Evolutionary conservation across 2,888 invertebrate species (phyloP).

Genomic region (Ypsolopha scabrella): DNA sequence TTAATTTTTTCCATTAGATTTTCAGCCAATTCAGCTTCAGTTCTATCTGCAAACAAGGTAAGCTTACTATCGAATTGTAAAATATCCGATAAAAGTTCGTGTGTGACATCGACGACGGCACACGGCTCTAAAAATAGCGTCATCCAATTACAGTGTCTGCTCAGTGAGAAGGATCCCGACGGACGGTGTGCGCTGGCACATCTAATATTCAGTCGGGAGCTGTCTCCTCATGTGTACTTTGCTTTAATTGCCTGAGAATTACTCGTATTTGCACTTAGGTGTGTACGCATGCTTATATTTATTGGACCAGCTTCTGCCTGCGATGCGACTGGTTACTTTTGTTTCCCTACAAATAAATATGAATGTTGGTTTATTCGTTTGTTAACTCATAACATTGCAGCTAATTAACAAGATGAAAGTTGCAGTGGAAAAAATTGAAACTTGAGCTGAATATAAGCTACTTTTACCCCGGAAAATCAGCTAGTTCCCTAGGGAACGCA

Average conservation of each 20-base stretch:
- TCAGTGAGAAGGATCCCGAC: neutral
- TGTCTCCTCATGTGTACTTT: neutral
- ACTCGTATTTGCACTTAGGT: neutral
- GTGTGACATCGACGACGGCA: neutral
- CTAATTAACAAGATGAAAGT: too few relatives aligned
- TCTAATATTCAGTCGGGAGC: neutral
- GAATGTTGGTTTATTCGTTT: too few relatives aligned
- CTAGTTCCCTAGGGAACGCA: too few relatives aligned
- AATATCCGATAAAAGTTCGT: neutral
- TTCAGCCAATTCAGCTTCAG: too few relatives aligned
- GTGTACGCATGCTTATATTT: too few relatives aligned
- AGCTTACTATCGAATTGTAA: neutral
- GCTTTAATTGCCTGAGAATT: neutral
- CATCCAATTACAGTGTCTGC: constrained; percentile 1
- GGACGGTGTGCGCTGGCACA: neutral
- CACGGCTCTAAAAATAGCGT: neutral
- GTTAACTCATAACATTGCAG: too few relatives aligned
- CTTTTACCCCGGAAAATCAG: too few relatives aligned
- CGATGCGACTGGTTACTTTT: neutral
- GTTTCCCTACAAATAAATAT: too few relatives aligned
- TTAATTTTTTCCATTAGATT: too few relatives aligned
- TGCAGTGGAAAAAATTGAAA: too few relatives aligned
- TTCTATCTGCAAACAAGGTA: neutral
- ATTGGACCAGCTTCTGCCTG: neutral
- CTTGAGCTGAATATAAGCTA: too few relatives aligned